phyloP scores from a whole-genome alignment of 2,888 invertebrate genomes.

The Mythimna ferrago region DNA sequence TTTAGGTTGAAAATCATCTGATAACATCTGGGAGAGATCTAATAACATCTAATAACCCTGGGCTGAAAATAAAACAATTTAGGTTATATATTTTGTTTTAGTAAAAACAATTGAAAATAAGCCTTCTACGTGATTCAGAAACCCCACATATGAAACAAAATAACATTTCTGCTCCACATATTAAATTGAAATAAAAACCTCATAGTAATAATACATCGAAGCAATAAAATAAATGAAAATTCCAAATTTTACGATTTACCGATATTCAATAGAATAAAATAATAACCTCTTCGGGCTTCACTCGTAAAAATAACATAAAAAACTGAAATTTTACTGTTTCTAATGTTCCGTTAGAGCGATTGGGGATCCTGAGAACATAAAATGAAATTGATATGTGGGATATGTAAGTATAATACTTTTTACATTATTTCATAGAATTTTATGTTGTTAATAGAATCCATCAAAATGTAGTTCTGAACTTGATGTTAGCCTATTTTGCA shows the following conservation, averaged over 20 bases:
- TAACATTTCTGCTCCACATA: constrained; percentile 35
- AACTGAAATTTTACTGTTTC: constrained; percentile 54
- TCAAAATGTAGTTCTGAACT: too few species aligned
- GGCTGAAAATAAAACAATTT: not conserved
- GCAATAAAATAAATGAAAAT: constrained; percentile 65
- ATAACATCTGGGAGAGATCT: too few species aligned
- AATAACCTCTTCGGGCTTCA: constrained; percentile 49
- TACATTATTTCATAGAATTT: too few species aligned
- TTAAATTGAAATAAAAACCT: constrained; percentile 62
- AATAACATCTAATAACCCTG: too few species aligned
- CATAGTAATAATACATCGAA: constrained; percentile 51
- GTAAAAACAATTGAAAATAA: not conserved
- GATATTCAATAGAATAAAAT: constrained; percentile 60
- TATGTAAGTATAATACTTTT: constrained; percentile 39
- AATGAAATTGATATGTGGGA: constrained; percentile 46
- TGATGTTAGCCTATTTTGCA: too few species aligned
- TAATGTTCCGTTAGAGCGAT: constrained; percentile 45
- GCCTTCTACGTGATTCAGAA: not conserved
- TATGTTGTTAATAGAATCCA: too few species aligned
- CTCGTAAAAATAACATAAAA: constrained; percentile 62
- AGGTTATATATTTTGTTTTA: not conserved
- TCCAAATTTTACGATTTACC: constrained; percentile 61
- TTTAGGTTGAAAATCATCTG: too few species aligned
- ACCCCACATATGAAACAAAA: constrained; percentile 8
- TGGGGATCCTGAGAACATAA: constrained; percentile 29